A percentile compares a stretch with the other conserved stretches of the same genome.
Evolutionary conservation across 2,113 vertebrate species (phyloP).

Genomic region (Proterorhinus semilunaris): DNA sequence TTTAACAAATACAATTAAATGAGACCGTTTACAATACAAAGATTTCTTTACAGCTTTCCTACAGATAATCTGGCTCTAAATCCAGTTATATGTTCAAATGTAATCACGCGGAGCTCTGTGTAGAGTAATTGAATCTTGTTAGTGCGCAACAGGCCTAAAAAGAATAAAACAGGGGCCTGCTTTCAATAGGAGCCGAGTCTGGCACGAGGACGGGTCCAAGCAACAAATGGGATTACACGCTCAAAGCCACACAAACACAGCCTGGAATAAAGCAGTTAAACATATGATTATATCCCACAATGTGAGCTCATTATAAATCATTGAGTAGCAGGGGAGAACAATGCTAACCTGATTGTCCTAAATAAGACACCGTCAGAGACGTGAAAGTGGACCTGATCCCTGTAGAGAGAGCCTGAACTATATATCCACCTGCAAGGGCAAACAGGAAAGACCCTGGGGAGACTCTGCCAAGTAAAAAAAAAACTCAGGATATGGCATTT

Average conservation of each 20-base stretch:
- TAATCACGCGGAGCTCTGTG: slow-evolving; percentile 41
- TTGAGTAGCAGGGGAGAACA: slow-evolving; percentile 15
- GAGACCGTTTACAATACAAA: not conserved
- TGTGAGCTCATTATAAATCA: slow-evolving; percentile 30
- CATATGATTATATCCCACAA: slow-evolving; percentile 28
- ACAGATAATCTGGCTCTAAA: slow-evolving; percentile 8
- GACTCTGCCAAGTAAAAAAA: not conserved
- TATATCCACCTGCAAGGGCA: not conserved
- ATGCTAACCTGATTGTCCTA: slow-evolving; percentile 25
- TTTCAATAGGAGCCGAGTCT: slow-evolving; percentile 40
- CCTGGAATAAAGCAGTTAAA: slow-evolving; percentile 20
- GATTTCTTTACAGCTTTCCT: not conserved
- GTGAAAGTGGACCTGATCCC: slow-evolving; percentile 6
- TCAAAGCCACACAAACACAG: slow-evolving; percentile 32
- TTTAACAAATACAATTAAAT: not conserved
- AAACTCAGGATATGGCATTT: not conserved
- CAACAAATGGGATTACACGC: slow-evolving; percentile 56
- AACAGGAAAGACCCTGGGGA: not conserved
- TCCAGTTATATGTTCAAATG: slow-evolving; percentile 21
- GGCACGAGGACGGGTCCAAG: slow-evolving; percentile 24
- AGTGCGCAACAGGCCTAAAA: slow-evolving; percentile 41
- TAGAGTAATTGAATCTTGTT: slow-evolving; percentile 53
- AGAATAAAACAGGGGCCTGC: slow-evolving; percentile 23
- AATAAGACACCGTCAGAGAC: slow-evolving; percentile 17
- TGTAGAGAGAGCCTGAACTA: not conserved